Percentiles rank a stretch among this genome's conserved stretches.
Evolutionary conservation across 2,113 vertebrate species (phyloP).

Genomic region (Stomatorhinus ivindoensis): DNA sequence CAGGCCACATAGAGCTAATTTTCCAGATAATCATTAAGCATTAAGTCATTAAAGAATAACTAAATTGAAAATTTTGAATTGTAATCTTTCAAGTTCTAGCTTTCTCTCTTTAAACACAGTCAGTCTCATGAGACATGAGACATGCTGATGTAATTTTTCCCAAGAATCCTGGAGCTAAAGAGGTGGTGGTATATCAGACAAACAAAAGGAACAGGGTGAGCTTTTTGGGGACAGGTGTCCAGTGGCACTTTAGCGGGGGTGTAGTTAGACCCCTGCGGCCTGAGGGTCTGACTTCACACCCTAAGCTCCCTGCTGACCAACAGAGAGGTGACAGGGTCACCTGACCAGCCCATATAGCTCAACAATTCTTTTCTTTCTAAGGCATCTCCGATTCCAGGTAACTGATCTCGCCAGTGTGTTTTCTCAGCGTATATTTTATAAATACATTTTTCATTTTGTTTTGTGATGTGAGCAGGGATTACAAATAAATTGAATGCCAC

Average conservation of each 20-base stretch:
- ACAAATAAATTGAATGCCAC: not conserved
- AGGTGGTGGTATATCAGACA: not conserved
- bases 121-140: not conserved
- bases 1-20: not conserved
- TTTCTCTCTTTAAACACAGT: not conserved
- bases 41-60: not conserved
- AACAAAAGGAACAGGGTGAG: not conserved
- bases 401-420: not conserved
- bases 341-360: not conserved
- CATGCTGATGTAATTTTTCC: not conserved
- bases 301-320: conserved; percentile 24
- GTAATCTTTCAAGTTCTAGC: not conserved
- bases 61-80: not conserved
- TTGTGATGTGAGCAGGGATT: not conserved
- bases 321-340: conserved; percentile 15
- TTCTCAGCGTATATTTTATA: conserved; percentile 3
- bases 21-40: not conserved
- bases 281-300: conserved; percentile 20
- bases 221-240: not conserved
- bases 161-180: not conserved
- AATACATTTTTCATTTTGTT: not conserved
- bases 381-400: conserved; percentile 19
- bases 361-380: conserved; percentile 1
- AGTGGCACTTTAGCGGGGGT: conserved; percentile 8
- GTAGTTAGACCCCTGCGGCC: not conserved